A percentile compares a stretch with the other conserved stretches of the same genome.
Evolutionary conservation across 2,888 invertebrate species (phyloP).

Genomic region (Halictus ligatus): DNA sequence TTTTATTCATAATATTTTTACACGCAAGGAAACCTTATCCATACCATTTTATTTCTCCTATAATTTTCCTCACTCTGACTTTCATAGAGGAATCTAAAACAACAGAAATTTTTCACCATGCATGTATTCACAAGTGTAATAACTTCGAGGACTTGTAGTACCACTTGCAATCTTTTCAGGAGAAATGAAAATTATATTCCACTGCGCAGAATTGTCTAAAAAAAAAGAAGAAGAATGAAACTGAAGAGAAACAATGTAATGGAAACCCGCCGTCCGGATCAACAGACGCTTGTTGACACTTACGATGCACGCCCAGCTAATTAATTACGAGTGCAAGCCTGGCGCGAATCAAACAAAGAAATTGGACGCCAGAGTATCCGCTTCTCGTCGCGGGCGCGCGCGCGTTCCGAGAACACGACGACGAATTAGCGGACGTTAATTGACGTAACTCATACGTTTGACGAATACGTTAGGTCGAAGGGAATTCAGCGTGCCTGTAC

Average conservation of each 20-base stretch:
- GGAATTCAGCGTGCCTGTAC: constrained; percentile 26
- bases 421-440: constrained; percentile 47
- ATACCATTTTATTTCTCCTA: too few species aligned
- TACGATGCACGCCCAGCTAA: neutral
- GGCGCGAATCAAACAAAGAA: neutral
- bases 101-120: too few species aligned
- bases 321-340: neutral
- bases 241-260: neutral
- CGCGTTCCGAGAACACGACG: constrained; percentile 9
- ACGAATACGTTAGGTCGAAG: constrained; percentile 24
- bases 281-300: neutral
- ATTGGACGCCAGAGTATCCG: neutral
- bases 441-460: constrained; percentile 50
- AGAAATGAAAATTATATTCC: neutral
- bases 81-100: too few species aligned
- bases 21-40: too few species aligned
- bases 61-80: too few species aligned
- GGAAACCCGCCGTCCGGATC: neutral
- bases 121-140: too few species aligned
- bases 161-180: too few species aligned
- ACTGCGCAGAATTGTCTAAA: neutral
- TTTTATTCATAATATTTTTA: too few species aligned
- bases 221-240: neutral
- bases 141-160: too few species aligned
- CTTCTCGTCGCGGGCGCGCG: constrained; percentile 12